Base-by-base conservation (phyloP, 2,113 vertebrate species). In the human region DNA sequence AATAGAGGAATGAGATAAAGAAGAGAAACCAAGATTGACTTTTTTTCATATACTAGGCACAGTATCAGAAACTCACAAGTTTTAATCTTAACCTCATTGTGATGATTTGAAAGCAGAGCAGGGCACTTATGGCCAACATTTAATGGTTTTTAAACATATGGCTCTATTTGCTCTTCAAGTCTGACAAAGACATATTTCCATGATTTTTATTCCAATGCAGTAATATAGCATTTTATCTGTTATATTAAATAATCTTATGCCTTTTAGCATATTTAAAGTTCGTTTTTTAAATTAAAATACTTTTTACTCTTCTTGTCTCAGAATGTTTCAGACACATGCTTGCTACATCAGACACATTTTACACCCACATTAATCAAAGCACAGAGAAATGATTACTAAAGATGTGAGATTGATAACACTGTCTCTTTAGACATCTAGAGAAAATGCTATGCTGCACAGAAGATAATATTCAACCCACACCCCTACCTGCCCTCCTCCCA, bases 291-390 rank as follows among this genome's bases (percentile, higher is more conserved):
- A 95, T 93, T 96, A 96, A 96, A 98, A 90, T 96, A 90, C 9
- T 57, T 96, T 98, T 94, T 94, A 97, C 57, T 97, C 90, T 94
- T 97, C 78, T 85, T 92, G 61, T 91, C 84, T 97, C 78, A 70
- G 87, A 94, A 93, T 96, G 59, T 90, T 95, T 97, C 96, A 97
- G 92, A 96, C 84, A 95, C 72, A 95, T 35, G 55, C 96, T 96
- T 35, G 87, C 70, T 97, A 88, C 94, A 94, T 96, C 84, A 96
- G 97, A 92, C 92, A 96, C 70, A 95, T 96, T 96, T 95, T 93
- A 98, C 94, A 93, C 96, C 88, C 94, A 98, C 95, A 94, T 94
- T 97, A 97, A 98, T 98, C 97, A 97, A 96, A 98, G 90, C 52
- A 82, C 79, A 90, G 97, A 96, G 59, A 95, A 84, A 40, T 92